Evolutionary conservation across 2,888 invertebrate species (phyloP), one percentile per base, ranked within the genome.

Genomic region (Xylocampa areola): DNA sequence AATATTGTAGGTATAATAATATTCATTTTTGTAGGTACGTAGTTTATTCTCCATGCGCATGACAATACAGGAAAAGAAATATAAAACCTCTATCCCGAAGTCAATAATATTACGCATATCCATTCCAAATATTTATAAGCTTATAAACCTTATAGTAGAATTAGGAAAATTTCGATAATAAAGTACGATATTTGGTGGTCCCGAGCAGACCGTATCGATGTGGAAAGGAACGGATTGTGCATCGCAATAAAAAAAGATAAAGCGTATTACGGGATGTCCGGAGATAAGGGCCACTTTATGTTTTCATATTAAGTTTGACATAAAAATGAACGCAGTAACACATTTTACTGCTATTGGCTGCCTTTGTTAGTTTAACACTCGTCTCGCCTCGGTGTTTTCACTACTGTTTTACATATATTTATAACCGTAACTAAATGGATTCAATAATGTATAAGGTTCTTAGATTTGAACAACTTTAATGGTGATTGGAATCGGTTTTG

Each of bases 231-330:
- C 79, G 86, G 82, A 87, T 86, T 88, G 85, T 83, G 77, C 83
- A 82, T 81, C 74, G 81, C 84, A 85, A 87, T 88, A 89, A 89
- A 89, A 88, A 85, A 83, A 86, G 84, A 87, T 86, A 85, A 85
- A 85, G 81, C 84, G 82, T 88, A 89, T 89, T 89, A 88, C 84
- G 87, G 88, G 84, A 88, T 81, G 89, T 88, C 87, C 85, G 82
- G 82, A 87, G 87, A 89, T 88, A 89, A 88, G 84, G 79, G 71
- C 79, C 81, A 83, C 76, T 88, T 88, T 88, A 87, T 85, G 84
- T 84, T 85, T 86, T 85, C 86, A 87, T 89, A 86, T 86, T 86
- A 88, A 87, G 79, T 84, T 85, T 84, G 83, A 86, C 87, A 85
- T 88, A 87, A 88, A 86, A 87, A 86, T 83, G 80, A 80, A 77